Percentiles rank a stretch among this genome's conserved stretches.
phyloP scores from a whole-genome alignment of 2,888 invertebrate genomes.

The Apodemia mormo region DNA sequence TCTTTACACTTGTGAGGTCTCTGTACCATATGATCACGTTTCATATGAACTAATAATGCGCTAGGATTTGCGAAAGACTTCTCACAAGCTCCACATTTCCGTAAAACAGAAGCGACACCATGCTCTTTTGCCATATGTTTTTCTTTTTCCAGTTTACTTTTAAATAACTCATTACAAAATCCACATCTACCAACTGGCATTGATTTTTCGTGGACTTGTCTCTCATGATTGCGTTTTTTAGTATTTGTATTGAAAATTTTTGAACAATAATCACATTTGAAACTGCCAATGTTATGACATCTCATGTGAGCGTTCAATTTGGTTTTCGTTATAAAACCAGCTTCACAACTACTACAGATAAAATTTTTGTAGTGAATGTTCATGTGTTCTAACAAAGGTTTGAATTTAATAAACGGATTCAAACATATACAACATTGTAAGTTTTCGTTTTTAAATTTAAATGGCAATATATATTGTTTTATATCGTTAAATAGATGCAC shows the following conservation, averaged over 20 bases:
- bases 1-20: conserved; percentile 42
- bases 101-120: conserved; percentile 31
- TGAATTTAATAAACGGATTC: conserved; percentile 67
- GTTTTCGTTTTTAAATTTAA: conserved; percentile 50
- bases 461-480: conserved; percentile 55
- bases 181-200: conserved; percentile 47
- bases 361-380: conserved; percentile 68
- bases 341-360: conserved; percentile 67
- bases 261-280: conserved; percentile 50
- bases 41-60: conserved; percentile 43
- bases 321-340: conserved; percentile 56
- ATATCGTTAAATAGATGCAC: conserved; percentile 45
- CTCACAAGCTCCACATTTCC: conserved; percentile 43
- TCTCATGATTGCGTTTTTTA: conserved; percentile 38
- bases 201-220: conserved; percentile 38
- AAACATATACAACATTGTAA: conserved; percentile 63
- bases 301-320: conserved; percentile 30
- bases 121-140: conserved; percentile 41
- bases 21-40: conserved; percentile 54
- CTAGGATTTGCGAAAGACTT: conserved; percentile 42
- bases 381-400: conserved; percentile 68
- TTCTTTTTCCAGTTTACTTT: conserved; percentile 43
- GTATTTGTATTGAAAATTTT: conserved; percentile 45
- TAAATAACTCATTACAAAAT: conserved; percentile 55
- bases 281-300: conserved; percentile 49